phyloP scores from a whole-genome alignment of 2,113 vertebrate genomes.

The Tyto alba region DNA sequence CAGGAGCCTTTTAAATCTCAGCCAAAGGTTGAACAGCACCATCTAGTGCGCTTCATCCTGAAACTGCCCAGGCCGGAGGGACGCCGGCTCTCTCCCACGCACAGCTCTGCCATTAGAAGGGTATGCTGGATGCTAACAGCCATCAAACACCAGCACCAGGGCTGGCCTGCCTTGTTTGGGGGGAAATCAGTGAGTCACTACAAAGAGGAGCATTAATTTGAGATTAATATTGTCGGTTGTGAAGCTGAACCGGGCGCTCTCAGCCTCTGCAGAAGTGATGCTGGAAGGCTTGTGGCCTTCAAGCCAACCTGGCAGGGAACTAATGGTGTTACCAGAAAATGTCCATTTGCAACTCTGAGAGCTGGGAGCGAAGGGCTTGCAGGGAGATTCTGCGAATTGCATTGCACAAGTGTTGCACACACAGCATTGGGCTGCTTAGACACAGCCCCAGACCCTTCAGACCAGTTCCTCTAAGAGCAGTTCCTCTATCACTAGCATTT shows the following conservation, averaged over 20 bases:
- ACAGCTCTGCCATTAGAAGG: background rate
- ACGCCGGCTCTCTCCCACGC: accelerated
- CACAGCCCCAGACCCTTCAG: background rate
- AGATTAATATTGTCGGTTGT: background rate
- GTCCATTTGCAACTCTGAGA: background rate
- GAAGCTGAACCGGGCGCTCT: background rate
- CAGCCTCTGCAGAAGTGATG: background rate
- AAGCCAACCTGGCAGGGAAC: background rate
- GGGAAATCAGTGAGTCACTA: background rate
- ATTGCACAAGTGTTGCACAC: accelerated
- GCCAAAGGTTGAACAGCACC: conserved; percentile 59
- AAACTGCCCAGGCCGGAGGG: background rate
- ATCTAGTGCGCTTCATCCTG: background rate
- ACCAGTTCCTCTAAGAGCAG: background rate
- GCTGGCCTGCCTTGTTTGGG: background rate
- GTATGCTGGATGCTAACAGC: accelerated
- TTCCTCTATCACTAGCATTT: background rate
- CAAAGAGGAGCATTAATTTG: background rate
- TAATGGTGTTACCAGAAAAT: background rate
- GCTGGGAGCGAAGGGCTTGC: background rate
- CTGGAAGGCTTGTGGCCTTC: background rate
- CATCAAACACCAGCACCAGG: accelerated
- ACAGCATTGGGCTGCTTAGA: background rate
- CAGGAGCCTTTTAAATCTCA: background rate
- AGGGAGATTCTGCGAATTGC: background rate